Percentiles rank a stretch among this genome's conserved stretches.
These are phyloP conservation scores for Mamestra brassicae DNA, from an alignment of 2,888 invertebrate genomes.

Conservation along the genomic window DNA sequence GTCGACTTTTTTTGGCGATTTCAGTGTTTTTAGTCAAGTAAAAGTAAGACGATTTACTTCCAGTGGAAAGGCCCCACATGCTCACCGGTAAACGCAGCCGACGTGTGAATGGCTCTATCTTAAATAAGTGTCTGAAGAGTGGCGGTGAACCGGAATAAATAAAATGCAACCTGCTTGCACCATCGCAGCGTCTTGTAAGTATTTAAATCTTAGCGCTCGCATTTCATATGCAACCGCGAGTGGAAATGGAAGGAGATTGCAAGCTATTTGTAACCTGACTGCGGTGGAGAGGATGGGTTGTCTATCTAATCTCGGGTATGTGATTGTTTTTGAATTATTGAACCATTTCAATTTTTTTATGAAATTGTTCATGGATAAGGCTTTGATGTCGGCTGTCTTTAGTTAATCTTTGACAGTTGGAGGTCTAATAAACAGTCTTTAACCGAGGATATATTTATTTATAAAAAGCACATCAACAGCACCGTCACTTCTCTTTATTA, in stretches of 20 bases:
- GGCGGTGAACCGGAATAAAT: constrained; percentile 66
- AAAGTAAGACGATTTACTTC: neutral
- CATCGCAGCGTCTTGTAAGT: constrained; percentile 43
- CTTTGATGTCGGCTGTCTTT: too few species aligned
- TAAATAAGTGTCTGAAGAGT: constrained; percentile 75
- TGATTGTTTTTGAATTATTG: neutral
- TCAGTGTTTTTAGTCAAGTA: neutral
- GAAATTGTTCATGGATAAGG: too few species aligned
- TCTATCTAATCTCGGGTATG: neutral
- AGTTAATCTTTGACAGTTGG: too few species aligned
- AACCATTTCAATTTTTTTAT: neutral
- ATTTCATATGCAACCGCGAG: constrained; percentile 22
- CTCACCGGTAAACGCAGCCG: constrained; percentile 66
- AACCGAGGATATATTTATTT: too few species aligned
- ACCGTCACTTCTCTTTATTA: too few species aligned
- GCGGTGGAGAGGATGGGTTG: neutral
- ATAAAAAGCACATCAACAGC: too few species aligned
- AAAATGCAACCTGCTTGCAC: constrained; percentile 65
- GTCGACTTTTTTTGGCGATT: too few species aligned
- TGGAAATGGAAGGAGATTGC: constrained; percentile 19
- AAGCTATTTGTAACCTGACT: constrained; percentile 10
- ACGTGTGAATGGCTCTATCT: constrained; percentile 80
- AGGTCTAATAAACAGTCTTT: too few species aligned
- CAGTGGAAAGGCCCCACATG: constrained; percentile 16
- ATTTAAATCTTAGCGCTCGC: constrained; percentile 35